Percentiles rank a stretch among this genome's conserved stretches.
Conservation (phyloP, 30 jellyfish, hydroid and myxozoan genomes). For the Chrysaora quinquecirrha region DNA sequence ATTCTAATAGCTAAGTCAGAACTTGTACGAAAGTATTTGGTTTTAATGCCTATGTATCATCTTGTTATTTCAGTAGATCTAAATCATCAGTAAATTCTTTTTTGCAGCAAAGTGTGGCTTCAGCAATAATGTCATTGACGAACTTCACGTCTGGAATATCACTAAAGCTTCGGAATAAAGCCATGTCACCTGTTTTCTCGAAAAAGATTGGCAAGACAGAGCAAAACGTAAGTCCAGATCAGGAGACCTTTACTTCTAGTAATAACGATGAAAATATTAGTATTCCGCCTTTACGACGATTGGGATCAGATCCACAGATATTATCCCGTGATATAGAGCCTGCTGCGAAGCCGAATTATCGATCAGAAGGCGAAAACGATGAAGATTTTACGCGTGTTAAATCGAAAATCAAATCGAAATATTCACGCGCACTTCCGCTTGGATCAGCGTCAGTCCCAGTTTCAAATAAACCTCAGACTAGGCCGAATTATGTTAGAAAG, state of each 20-base stretch:
- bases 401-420: slow-evolving; percentile 63
- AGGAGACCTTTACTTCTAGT: slow-evolving; percentile 15
- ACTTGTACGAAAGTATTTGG: no score
- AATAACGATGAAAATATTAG: slow-evolving; percentile 17
- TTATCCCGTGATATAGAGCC: slow-evolving; percentile 34
- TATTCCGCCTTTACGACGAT: slow-evolving; percentile 42
- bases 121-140: slow-evolving; percentile 87
- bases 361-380: slow-evolving; percentile 74
- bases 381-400: slow-evolving; percentile 58
- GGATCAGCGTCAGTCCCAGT: slow-evolving; percentile 40
- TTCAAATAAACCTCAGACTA: neutral
- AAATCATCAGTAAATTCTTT: no score
- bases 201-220: slow-evolving; percentile 80
- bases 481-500: slow-evolving; percentile 29
- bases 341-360: slow-evolving; percentile 19
- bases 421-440: slow-evolving; percentile 68
- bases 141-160: slow-evolving; percentile 83
- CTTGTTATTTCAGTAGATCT: no score
- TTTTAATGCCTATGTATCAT: no score
- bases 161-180: slow-evolving; percentile 79
- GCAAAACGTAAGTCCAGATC: slow-evolving; percentile 16
- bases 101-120: slow-evolving; percentile 71
- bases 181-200: slow-evolving; percentile 89
- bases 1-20: no score
- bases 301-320: slow-evolving; percentile 70